phyloP scores from a whole-genome alignment of 2,888 invertebrate genomes.

The Polyommatus iphigenia region DNA sequence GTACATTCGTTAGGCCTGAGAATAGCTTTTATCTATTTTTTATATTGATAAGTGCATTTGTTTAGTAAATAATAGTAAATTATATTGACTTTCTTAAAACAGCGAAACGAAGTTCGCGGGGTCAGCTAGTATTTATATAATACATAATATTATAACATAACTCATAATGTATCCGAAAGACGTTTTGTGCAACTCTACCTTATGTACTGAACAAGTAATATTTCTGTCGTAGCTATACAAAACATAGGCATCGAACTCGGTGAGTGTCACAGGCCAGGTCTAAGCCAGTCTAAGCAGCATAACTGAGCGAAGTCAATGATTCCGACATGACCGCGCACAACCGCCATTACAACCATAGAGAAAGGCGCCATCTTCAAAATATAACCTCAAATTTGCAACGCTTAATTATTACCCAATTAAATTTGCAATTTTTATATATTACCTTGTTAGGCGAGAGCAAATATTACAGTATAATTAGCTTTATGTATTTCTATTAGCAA shows the following conservation, averaged over 20 bases:
- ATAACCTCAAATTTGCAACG: background rate
- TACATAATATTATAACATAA: too few relatives aligned
- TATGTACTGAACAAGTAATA: background rate
- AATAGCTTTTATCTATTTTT: too few relatives aligned
- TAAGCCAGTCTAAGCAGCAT: conserved; percentile 63
- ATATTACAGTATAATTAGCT: too few relatives aligned
- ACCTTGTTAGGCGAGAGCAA: background rate
- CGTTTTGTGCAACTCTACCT: background rate
- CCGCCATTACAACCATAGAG: conserved; percentile 8
- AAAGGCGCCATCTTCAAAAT: background rate
- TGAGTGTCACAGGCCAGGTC: conserved; percentile 36
- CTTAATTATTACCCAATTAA: background rate
- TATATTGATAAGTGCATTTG: too few relatives aligned
- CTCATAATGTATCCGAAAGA: background rate
- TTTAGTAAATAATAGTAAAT: too few relatives aligned
- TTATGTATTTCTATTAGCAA: background rate
- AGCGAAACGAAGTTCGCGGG: too few relatives aligned
- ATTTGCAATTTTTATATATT: background rate
- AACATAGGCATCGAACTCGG: background rate
- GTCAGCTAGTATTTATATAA: too few relatives aligned
- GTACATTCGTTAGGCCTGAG: too few relatives aligned
- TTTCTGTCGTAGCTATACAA: background rate
- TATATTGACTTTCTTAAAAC: too few relatives aligned
- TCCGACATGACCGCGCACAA: conserved; percentile 59
- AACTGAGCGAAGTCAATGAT: conserved; percentile 72